Conservation (phyloP, 2,888 invertebrate genomes). For the Orthonychiurus folsomi region DNA sequence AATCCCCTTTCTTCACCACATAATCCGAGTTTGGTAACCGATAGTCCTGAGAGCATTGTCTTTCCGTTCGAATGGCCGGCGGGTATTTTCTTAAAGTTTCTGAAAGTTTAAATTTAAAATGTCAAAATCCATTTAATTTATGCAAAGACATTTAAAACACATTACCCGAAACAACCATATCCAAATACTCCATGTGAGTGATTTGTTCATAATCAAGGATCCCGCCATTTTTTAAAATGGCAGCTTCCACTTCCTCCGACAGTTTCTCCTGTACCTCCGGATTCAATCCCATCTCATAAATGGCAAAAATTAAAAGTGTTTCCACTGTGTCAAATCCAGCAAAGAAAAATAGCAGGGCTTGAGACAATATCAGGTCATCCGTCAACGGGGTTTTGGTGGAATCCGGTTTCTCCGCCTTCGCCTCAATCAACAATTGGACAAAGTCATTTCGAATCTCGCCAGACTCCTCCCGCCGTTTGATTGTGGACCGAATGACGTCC, state of each 20-base stretch:
- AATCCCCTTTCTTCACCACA: neutral
- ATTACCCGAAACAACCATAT: constrained; percentile 33
- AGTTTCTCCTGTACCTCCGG: constrained; percentile 49
- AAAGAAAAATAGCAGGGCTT: constrained; percentile 53
- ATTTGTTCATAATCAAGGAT: constrained; percentile 27
- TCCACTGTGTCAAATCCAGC: constrained; percentile 59
- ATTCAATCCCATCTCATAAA: constrained; percentile 51
- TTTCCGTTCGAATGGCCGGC: neutral
- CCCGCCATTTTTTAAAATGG: constrained; percentile 46
- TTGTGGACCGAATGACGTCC: constrained; percentile 47
- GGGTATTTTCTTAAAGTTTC: constrained; percentile 7
- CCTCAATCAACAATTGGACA: constrained; percentile 50
- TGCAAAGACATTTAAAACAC: neutral
- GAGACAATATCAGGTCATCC: constrained; percentile 50
- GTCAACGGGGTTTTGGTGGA: constrained; percentile 42
- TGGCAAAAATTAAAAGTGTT: constrained; percentile 52
- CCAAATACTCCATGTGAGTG: constrained; percentile 23
- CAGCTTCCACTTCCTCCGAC: constrained; percentile 48
- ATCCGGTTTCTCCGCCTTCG: constrained; percentile 43
- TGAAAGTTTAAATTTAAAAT: neutral
- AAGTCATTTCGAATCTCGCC: constrained; percentile 51
- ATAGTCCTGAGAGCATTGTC: neutral
- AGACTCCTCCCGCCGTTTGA: constrained; percentile 46
- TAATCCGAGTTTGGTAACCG: neutral
- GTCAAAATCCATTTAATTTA: neutral